A percentile compares a stretch with the other conserved stretches of the same genome.
Conservation (phyloP, 1,140 invertebrate genomes). For the Nilaparvata lugens region DNA sequence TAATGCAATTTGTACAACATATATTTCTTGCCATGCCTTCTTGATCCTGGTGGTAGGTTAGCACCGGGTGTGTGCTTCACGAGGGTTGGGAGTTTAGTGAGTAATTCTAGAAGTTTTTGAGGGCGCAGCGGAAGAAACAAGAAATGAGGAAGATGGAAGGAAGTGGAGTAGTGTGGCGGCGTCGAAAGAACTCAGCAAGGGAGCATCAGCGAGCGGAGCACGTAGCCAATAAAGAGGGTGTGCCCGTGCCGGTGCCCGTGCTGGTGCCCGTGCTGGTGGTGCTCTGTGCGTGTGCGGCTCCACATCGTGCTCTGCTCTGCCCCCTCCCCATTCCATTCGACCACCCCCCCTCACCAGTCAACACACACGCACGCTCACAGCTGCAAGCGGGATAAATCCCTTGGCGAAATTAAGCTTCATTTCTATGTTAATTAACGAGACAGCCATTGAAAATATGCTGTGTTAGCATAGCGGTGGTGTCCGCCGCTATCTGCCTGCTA, state of each 20-base stretch:
- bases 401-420: not conserved
- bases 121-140: not conserved
- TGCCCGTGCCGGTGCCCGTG: too few relatives aligned
- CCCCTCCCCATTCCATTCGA: too few relatives aligned
- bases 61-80: not conserved
- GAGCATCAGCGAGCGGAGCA: not conserved
- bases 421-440: constrained; percentile 6
- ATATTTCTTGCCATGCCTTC: not conserved
- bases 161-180: too few relatives aligned
- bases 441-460: constrained; percentile 5
- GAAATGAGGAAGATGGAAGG: too few relatives aligned
- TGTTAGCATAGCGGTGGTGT: not conserved
- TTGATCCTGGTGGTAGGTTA: not conserved
- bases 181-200: not conserved
- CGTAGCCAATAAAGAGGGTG: not conserved
- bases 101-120: constrained; percentile 1
- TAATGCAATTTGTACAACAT: constrained; percentile 5
- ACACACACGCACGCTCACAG: not conserved
- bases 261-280: too few relatives aligned
- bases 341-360: too few relatives aligned
- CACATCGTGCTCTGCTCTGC: not conserved
- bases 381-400: constrained; percentile 1
- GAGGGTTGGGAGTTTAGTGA: not conserved
- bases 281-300: not conserved
- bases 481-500: not conserved